A percentile compares a stretch with the other conserved stretches of the same genome.
These are phyloP conservation scores for Episyrphus balteatus DNA, from an alignment of 1,140 invertebrate genomes.

Conservation along the genomic window DNA sequence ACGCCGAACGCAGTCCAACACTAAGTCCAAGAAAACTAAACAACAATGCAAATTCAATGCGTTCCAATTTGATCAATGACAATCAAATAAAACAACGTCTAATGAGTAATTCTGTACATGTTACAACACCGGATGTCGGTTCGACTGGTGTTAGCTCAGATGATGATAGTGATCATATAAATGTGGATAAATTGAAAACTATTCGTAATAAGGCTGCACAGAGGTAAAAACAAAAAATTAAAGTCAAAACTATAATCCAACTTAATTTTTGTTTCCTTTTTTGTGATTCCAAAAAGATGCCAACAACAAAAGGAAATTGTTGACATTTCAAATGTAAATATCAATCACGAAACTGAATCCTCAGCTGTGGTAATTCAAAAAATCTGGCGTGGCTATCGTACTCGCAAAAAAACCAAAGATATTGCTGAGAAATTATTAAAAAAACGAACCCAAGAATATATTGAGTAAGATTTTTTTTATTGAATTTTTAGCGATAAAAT, in stretches of 20 bases:
- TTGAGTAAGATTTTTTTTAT: constrained; percentile 50
- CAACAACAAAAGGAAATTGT: constrained; percentile 8
- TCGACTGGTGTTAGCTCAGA: constrained; percentile 22
- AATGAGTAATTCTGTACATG: constrained; percentile 4
- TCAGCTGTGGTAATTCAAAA: constrained; percentile 74
- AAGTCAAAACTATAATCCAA: not conserved
- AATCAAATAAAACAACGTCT: constrained; percentile 7
- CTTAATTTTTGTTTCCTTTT: not conserved
- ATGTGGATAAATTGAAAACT: constrained; percentile 36
- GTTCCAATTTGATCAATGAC: not conserved
- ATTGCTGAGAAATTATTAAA: constrained; percentile 67
- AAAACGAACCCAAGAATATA: constrained; percentile 71
- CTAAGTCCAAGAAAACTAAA: constrained; percentile 23
- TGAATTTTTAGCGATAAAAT: not conserved
- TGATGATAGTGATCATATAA: constrained; percentile 35
- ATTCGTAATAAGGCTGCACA: constrained; percentile 38
- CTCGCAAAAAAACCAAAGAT: constrained; percentile 63
- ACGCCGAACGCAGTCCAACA: constrained; percentile 15
- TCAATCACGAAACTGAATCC: constrained; percentile 23
- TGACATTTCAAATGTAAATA: constrained; percentile 13
- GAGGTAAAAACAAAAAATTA: constrained; percentile 12
- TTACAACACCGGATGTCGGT: constrained; percentile 6
- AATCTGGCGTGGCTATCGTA: constrained; percentile 77
- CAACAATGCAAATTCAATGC: not conserved
- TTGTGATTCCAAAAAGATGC: not conserved